Evolutionary conservation across 2,797 vertebrate genomes (phyloP).

Genomic region (Darevskia nairensis): DNA sequence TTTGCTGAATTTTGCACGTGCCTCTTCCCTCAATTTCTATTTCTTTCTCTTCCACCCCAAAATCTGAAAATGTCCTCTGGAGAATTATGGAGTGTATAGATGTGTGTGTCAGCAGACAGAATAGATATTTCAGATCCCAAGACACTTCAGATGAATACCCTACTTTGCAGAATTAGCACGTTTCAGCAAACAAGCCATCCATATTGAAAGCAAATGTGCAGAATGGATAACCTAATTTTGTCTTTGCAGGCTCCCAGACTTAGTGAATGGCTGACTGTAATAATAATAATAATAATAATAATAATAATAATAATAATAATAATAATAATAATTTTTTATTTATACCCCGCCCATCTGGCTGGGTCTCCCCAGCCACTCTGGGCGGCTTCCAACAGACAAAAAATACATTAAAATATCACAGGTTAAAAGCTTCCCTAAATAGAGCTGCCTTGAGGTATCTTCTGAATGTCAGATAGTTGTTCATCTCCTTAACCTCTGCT

Average conservation of each 20-base stretch:
- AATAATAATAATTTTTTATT: no score
- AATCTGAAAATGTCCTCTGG: not conserved
- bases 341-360: no score
- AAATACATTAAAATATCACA: no score
- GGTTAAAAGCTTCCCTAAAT: no score
- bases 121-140: not conserved
- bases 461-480: no score
- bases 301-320: no score
- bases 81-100: no score
- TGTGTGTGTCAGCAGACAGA: not conserved
- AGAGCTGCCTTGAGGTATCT: no score
- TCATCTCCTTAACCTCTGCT: no score
- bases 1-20: not conserved
- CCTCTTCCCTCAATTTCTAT: not conserved
- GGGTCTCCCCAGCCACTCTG: no score
- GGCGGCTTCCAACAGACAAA: no score
- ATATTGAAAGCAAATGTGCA: conserved; percentile 28
- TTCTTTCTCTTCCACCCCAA: not conserved
- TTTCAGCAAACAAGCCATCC: conserved; percentile 48
- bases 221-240: conserved; percentile 19
- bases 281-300: no score
- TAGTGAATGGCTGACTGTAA: conserved; percentile 22
- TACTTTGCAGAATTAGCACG: not conserved
- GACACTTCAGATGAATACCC: not conserved
- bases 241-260: conserved; percentile 43